Evolutionary conservation across 2,797 vertebrate species (phyloP).

Genomic region (Coregonus suidteri): DNA sequence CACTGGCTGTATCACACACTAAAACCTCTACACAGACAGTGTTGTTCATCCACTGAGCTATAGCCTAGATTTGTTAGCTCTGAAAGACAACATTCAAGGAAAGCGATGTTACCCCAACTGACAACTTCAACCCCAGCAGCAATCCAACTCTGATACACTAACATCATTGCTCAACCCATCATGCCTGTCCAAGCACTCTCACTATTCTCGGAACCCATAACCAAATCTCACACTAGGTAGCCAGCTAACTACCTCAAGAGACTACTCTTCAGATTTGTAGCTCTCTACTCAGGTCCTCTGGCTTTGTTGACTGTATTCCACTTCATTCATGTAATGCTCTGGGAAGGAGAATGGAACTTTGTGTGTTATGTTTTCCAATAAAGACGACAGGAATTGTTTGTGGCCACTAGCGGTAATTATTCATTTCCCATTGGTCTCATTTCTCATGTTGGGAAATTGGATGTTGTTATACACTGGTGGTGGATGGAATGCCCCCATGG

Average conservation of each 20-base stretch:
- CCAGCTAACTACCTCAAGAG: neutral
- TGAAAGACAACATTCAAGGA: neutral
- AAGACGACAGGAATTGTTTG: neutral
- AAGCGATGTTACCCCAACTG: neutral
- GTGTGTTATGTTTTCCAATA: neutral
- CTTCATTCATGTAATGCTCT: neutral
- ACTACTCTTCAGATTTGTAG: neutral
- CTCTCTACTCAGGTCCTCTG: neutral
- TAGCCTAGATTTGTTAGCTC: neutral
- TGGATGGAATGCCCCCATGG: neutral
- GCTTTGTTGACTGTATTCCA: neutral
- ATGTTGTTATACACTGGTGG: neutral
- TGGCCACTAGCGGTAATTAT: neutral
- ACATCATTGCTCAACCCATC: no score
- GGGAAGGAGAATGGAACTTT: neutral
- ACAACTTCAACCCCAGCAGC: neutral
- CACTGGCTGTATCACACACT: no score
- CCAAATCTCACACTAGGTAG: neutral
- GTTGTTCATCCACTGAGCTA: neutral
- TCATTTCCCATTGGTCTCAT: neutral
- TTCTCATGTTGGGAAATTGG: neutral
- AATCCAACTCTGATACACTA: neutral
- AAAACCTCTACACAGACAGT: neutral
- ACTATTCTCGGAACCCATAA: neutral
- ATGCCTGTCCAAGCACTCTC: neutral